Evolutionary conservation across 2,888 invertebrate genomes (phyloP).

Genomic region (Drosophila affinis): DNA sequence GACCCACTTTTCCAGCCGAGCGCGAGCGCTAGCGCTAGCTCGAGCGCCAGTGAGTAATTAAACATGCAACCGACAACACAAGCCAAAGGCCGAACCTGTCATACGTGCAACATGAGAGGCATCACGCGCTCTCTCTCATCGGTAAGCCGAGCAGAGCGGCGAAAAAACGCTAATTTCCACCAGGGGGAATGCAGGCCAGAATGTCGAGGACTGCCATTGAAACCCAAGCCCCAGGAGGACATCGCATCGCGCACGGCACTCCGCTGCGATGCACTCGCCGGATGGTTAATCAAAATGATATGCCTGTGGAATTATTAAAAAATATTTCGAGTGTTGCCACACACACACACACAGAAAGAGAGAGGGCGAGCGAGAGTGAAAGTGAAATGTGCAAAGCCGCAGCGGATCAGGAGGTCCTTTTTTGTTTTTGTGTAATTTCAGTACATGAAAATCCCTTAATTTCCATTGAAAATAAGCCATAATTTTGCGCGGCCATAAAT

Average conservation of each 20-base stretch:
- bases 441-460: constrained; percentile 2
- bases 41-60: constrained; percentile 35
- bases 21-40: neutral
- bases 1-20: constrained; percentile 51
- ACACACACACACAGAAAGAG: neutral
- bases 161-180: constrained; percentile 30
- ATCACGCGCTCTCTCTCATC: constrained; percentile 2
- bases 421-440: constrained; percentile 10
- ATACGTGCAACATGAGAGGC: constrained; percentile 22
- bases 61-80: constrained; percentile 30
- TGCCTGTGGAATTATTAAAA: constrained; percentile 9
- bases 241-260: too few species aligned
- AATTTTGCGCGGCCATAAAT: constrained; percentile 14
- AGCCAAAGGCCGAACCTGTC: constrained; percentile 24
- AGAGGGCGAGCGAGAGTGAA: neutral
- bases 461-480: constrained; percentile 2
- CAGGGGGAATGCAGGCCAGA: constrained; percentile 5
- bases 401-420: neutral
- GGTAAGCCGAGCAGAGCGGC: constrained; percentile 27
- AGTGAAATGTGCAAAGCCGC: constrained; percentile 4
- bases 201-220: constrained; percentile 26
- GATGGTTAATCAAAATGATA: constrained; percentile 27
- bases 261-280: constrained; percentile 1
- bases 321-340: constrained; percentile 9
- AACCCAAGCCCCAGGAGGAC: constrained; percentile 11